phyloP scores from a whole-genome alignment of 2,888 invertebrate genomes.

The Drosophila macrospina region DNA sequence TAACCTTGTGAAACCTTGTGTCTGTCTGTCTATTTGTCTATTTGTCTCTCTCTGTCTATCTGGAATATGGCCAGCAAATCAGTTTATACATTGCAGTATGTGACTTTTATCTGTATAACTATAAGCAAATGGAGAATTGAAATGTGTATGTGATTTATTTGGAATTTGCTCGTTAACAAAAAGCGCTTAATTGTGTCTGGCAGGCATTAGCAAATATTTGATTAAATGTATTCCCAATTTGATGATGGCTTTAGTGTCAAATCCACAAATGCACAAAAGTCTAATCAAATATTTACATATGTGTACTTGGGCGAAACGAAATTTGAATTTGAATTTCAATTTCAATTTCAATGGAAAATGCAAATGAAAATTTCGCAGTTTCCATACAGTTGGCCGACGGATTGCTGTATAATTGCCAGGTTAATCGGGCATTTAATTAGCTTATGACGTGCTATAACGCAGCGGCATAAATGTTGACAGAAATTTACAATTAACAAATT shows the following conservation, averaged over 20 bases:
- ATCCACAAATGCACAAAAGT: not conserved
- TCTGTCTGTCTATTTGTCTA: not conserved
- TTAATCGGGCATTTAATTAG: slow-evolving; percentile 72
- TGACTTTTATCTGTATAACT: slow-evolving; percentile 28
- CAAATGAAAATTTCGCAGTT: slow-evolving; percentile 17
- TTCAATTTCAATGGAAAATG: too few relatives aligned
- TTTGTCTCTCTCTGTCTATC: not conserved
- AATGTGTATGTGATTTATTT: slow-evolving; percentile 41
- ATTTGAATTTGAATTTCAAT: slow-evolving; percentile 52
- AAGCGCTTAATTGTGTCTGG: slow-evolving; percentile 53
- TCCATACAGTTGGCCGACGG: not conserved
- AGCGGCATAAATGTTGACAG: slow-evolving; percentile 63
- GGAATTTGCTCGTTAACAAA: slow-evolving; percentile 16
- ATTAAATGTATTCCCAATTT: slow-evolving; percentile 5
- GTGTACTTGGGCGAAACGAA: slow-evolving; percentile 30
- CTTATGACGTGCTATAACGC: slow-evolving; percentile 39
- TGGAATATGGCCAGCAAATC: slow-evolving; percentile 23
- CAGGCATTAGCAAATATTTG: slow-evolving; percentile 38
- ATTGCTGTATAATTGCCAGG: slow-evolving; percentile 53
- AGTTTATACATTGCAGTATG: slow-evolving; percentile 15
- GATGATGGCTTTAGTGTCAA: slow-evolving; percentile 17
- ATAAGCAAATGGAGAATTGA: slow-evolving; percentile 30
- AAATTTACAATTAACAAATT: slow-evolving; percentile 58
- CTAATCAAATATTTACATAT: slow-evolving; percentile 34
- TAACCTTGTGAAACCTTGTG: slow-evolving; percentile 30